Evolutionary conservation across 2,797 vertebrate species (phyloP), one percentile per base, ranked within the genome.

Genomic region (Uromys caudimaculatus): DNA sequence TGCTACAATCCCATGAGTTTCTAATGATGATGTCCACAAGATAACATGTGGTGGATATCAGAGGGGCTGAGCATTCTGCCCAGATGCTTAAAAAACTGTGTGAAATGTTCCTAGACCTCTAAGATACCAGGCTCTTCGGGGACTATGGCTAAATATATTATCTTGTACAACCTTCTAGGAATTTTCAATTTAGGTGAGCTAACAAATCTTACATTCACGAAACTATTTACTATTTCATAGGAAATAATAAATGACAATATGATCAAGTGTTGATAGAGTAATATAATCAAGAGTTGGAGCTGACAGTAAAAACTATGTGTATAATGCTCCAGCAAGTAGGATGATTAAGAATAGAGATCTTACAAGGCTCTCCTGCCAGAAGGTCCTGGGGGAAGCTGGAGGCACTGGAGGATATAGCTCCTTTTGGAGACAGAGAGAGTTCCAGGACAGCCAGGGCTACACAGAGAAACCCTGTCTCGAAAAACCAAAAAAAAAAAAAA

Each of bases 181-280:
- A 67, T 93, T 84, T 96, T 97, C 83, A 87, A 73, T 91, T 87
- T 97, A 93, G 38, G 24, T 89, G n/a, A 50, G 86, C 9, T 95
- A 91, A 64, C 2, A 73, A 95, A 89, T 78, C 84, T 91, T 91
- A 92, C 27, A 95, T 54, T 41, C 29, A 47, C 78, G 64, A 92
- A 93, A 78, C 24, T n/a, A n/a, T n/a, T n/a, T n/a, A n/a, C n/a
- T n/a, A n/a, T n/a, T n/a, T n/a, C n/a, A n/a, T n/a, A 95, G 88
- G 93, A 81, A 96, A 94, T 44, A 91, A 58, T 94, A 95, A 96
- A 96, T 82, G 82, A 85, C 64, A 93, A 32, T 77, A 84, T 97
- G 94, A 94, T 87, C 88, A 71, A 71, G n/a, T 71, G 17, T n/a
- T 71, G 67, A 71, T 21, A 21, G n/a, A 71, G 17, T 38, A 71